phyloP scores from a whole-genome alignment of 2,113 vertebrate species.

The Nanorana parkeri region DNA sequence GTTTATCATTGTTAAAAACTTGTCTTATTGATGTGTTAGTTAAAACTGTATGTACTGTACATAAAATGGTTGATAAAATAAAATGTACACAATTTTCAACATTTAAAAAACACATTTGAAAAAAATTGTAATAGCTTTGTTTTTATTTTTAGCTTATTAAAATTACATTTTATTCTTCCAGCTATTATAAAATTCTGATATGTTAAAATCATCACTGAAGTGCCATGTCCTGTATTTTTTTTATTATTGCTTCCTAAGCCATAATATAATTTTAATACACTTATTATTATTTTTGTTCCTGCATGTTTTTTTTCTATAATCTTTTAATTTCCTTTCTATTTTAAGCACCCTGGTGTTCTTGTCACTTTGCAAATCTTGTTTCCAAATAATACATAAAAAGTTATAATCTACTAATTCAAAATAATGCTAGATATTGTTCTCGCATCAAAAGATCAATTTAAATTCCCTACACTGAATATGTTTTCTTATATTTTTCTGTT shows the following conservation, averaged over 20 bases:
- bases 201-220: background rate
- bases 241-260: background rate
- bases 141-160: background rate
- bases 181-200: background rate
- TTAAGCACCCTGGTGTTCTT: conserved; percentile 20
- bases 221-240: background rate
- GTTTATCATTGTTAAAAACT: no score
- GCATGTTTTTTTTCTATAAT: conserved; percentile 20
- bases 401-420: background rate
- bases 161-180: background rate
- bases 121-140: background rate
- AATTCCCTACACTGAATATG: no score
- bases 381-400: background rate
- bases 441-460: no score
- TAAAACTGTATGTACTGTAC: no score
- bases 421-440: background rate
- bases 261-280: conserved; percentile 8
- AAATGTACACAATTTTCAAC: no score
- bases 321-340: conserved; percentile 41
- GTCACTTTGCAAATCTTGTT: conserved; percentile 24
- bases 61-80: no score
- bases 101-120: no score
- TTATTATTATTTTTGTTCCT: conserved; percentile 4
- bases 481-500: no score
- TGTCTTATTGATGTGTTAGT: no score